These are phyloP conservation scores for Synergus japonicus DNA, from an alignment of 2,888 invertebrate species.

Conservation along the genomic window DNA sequence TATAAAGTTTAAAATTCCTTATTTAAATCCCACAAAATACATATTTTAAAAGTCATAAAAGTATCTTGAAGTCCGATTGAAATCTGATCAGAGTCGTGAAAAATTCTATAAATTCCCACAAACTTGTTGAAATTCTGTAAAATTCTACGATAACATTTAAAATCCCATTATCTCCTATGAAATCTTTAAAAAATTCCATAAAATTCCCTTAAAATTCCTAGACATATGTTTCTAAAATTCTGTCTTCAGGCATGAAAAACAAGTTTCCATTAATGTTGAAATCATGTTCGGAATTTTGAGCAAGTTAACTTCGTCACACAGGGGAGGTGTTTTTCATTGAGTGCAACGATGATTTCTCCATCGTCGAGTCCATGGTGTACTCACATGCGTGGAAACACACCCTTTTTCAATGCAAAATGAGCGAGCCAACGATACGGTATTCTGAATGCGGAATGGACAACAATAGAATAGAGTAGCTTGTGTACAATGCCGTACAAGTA, in stretches of 20 bases:
- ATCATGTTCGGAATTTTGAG: not conserved
- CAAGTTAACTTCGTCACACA: conserved; percentile 16
- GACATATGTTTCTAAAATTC: not conserved
- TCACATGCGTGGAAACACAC: conserved; percentile 51
- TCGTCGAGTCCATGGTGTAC: conserved; percentile 11
- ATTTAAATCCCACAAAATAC: no score
- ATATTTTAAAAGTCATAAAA: no score
- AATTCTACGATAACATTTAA: no score
- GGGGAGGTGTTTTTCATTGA: conserved; percentile 10
- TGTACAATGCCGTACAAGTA: conserved; percentile 64
- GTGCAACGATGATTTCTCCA: conserved; percentile 36
- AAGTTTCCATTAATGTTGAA: not conserved
- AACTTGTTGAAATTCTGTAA: no score
- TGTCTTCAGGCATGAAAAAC: not conserved
- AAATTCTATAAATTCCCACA: no score
- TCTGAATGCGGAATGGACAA: conserved; percentile 53
- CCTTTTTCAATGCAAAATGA: conserved; percentile 54
- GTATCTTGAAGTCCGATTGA: no score
- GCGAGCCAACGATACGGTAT: conserved; percentile 49
- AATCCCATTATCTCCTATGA: no score
- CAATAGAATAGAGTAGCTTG: conserved; percentile 62
- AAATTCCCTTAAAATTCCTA: no score
- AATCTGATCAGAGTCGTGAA: no score
- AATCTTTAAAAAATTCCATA: no score
- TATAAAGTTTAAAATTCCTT: no score